Percentiles rank a stretch among this genome's conserved stretches.
Conservation (phyloP, 2,797 vertebrate species). For the Darevskia nairensis region DNA sequence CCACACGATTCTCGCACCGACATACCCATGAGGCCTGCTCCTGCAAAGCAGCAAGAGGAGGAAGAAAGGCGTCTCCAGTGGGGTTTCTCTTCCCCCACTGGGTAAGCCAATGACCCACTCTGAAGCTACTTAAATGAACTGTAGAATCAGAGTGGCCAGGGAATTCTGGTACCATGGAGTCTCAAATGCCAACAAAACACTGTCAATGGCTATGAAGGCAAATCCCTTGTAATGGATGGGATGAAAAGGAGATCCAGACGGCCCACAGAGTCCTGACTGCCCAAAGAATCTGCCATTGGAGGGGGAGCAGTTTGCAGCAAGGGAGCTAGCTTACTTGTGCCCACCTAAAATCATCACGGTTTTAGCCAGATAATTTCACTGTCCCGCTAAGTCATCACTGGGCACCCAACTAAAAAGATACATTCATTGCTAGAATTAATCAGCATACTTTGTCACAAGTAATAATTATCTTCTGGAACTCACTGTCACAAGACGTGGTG, state of each 20-base stretch:
- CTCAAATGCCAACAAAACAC: neutral
- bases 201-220: neutral
- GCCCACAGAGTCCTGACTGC: neutral
- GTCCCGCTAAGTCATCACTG: neutral
- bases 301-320: neutral
- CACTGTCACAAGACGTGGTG: neutral
- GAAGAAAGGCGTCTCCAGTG: neutral
- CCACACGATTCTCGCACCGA: slow-evolving; percentile 88
- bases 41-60: slow-evolving; percentile 65
- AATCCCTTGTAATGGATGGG: neutral
- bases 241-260: neutral
- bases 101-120: neutral
- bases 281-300: neutral
- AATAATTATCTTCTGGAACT: neutral
- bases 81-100: too few species aligned
- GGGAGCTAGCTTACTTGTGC: too few species aligned
- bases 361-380: too few species aligned
- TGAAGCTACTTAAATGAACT: neutral
- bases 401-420: neutral
- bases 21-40: slow-evolving; percentile 95
- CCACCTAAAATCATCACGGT: neutral
- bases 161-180: neutral
- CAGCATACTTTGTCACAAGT: neutral
- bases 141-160: neutral
- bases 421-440: too few species aligned